These are phyloP conservation scores for Harlomillsia oculata DNA, from an alignment of 1,140 invertebrate species.

Conservation along the genomic window DNA sequence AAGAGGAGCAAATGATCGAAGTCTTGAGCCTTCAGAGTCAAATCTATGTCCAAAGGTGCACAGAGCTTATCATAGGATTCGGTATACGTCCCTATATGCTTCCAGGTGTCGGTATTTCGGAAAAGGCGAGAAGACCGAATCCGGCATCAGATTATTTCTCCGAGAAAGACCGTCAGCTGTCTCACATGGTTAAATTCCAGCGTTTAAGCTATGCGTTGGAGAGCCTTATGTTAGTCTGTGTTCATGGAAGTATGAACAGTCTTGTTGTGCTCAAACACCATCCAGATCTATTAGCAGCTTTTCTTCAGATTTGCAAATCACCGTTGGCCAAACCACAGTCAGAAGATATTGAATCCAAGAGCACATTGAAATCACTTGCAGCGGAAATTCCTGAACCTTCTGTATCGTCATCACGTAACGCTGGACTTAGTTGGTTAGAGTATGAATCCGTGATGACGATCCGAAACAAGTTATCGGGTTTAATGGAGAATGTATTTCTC, in stretches of 20 bases:
- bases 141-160: not conserved
- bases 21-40: slow-evolving; percentile 41
- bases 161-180: not conserved
- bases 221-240: slow-evolving; percentile 9
- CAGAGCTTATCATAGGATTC: slow-evolving; percentile 52
- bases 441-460: slow-evolving; percentile 7
- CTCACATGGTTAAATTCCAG: slow-evolving; percentile 8
- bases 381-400: too few species aligned
- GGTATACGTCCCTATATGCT: slow-evolving; percentile 56
- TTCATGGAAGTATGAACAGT: slow-evolving; percentile 7
- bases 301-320: slow-evolving; percentile 60
- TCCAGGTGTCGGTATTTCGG: slow-evolving; percentile 52
- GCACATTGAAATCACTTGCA: not conserved
- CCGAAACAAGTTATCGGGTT: not conserved
- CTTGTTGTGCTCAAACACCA: slow-evolving; percentile 37
- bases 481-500: not conserved
- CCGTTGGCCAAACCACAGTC: slow-evolving; percentile 51
- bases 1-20: slow-evolving; percentile 27
- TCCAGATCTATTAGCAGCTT: slow-evolving; percentile 49
- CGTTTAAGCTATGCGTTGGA: slow-evolving; percentile 17
- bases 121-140: slow-evolving; percentile 34
- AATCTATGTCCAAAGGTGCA: slow-evolving; percentile 38
- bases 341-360: not conserved
- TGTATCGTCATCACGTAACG: too few species aligned
- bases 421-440: not conserved